Evolutionary conservation across 2,888 invertebrate genomes (phyloP).

Genomic region (Chrysomela aeneicollis): DNA sequence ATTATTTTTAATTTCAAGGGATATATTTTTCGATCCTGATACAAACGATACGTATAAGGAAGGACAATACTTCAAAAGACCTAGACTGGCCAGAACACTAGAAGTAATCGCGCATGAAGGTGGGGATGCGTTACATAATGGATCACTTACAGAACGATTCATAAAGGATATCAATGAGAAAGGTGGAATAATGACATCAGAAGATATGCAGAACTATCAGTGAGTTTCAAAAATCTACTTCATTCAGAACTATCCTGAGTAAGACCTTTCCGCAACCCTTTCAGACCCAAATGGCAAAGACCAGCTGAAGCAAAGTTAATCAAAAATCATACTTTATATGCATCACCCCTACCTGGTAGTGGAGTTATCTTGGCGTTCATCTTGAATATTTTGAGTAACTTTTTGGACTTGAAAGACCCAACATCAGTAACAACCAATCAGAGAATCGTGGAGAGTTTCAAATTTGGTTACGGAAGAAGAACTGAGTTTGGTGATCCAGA

Average conservation of each 20-base stretch:
- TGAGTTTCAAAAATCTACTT: conserved; percentile 53
- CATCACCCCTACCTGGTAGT: conserved; percentile 83
- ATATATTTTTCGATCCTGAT: conserved; percentile 47
- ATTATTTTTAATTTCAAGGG: conserved; percentile 36
- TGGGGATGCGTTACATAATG: conserved; percentile 67
- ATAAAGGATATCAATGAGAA: conserved; percentile 57
- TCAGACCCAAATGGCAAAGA: conserved; percentile 70
- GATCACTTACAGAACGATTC: conserved; percentile 61
- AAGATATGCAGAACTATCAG: conserved; percentile 79
- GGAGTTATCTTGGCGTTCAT: conserved; percentile 84
- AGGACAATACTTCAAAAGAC: conserved; percentile 45
- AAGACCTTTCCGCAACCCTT: conserved; percentile 35
- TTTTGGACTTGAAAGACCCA: conserved; percentile 52
- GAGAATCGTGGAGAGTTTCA: conserved; percentile 86
- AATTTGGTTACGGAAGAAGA: conserved; percentile 88
- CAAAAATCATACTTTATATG: conserved; percentile 73
- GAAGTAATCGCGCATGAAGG: conserved; percentile 65
- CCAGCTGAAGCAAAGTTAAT: conserved; percentile 68
- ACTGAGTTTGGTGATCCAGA: conserved; percentile 82
- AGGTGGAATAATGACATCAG: conserved; percentile 79
- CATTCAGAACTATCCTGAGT: neutral
- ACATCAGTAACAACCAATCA: conserved; percentile 39
- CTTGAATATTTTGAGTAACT: conserved; percentile 76
- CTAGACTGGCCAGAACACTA: conserved; percentile 64
- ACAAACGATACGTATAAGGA: conserved; percentile 46